Evolutionary conservation across 2,888 invertebrate species (phyloP).

Genomic region (Parnassius glacialis): DNA sequence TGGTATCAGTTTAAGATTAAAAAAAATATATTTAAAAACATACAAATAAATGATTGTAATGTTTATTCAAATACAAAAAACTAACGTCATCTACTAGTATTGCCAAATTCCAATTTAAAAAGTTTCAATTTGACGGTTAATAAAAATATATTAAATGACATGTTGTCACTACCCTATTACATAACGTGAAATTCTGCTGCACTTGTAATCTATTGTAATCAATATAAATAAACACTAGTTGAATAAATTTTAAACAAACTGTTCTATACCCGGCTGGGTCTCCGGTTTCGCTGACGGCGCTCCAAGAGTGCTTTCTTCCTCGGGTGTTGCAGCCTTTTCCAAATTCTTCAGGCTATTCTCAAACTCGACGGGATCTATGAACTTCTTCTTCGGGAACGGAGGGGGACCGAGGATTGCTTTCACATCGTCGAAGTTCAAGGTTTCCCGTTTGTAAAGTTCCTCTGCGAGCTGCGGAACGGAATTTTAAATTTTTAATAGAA

Average conservation of each 20-base stretch:
- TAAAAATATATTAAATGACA: too few species aligned
- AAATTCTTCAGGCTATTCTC: constrained; percentile 80
- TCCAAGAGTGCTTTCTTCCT: constrained; percentile 36
- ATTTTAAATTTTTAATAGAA: too few species aligned
- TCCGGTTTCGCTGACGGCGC: constrained; percentile 57
- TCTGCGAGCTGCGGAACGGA: constrained; percentile 87
- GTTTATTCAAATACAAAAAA: too few species aligned
- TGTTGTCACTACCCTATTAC: too few species aligned
- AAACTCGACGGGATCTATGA: constrained; percentile 90
- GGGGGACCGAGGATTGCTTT: constrained; percentile 94
- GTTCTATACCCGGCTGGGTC: constrained; percentile 27
- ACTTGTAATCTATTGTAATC: too few species aligned
- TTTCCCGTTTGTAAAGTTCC: constrained; percentile 92
- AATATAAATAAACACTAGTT: background rate
- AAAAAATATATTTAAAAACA: too few species aligned
- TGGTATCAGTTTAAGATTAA: too few species aligned
- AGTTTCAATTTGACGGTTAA: too few species aligned
- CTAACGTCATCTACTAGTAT: too few species aligned
- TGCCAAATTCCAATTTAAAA: too few species aligned
- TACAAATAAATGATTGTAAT: too few species aligned
- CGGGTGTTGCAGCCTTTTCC: constrained; percentile 46
- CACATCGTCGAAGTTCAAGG: constrained; percentile 94
- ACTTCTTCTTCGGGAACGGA: constrained; percentile 85
- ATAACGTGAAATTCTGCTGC: too few species aligned
- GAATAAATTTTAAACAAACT: constrained; percentile 17